Base-by-base conservation (phyloP, 2,113 vertebrate genomes). In the Oreochromis aureus region DNA sequence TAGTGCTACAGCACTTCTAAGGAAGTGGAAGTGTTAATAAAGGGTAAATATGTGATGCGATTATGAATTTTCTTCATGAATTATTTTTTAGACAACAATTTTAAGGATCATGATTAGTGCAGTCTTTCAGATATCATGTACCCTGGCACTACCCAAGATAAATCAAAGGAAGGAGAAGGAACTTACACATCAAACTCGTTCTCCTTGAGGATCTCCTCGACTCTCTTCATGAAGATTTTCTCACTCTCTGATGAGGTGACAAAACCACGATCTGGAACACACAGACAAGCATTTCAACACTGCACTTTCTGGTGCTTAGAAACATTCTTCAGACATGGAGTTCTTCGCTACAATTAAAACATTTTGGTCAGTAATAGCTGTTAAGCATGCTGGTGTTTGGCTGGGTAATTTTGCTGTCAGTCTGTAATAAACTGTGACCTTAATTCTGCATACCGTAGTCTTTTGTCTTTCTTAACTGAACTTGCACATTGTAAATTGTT, bases 131-230 rank as follows among this genome's bases (percentile, higher is more conserved):
- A 39, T 53, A 11, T 8, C 15, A 63, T 78, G 34, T n/a, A 78
- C 34, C 30, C 15, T 32, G 10, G 76, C 24, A 63, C 9, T 11
- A 10, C 4, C 6, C 6, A 41, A 13, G 32, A 79, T 6, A 73
- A 22, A 80, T 76, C 10, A 63, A 24, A 81, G 11, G 9, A 79
- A 78, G n/a, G 16, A 59, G 10, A 79, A 69, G n/a, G 16, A 59
- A 97, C 98, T 98, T 96, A 99, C 98, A 98, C 93, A 86, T 98
- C 97, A 93, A 98, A 98, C 86, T 98, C 95, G 90, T 97, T 98
- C 93, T 98, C 97, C 94, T 96, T 97, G 92, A 99, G 97, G 89
- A 99, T 97, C 95, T 99, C 98, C 95, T 98, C 98, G 86, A 99
- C 95, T 90, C 97, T 97, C 96, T 97, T 98, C 96, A 98, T 96